Evolutionary conservation across 2,888 invertebrate species (phyloP).

Genomic region (Amphipyra tragopoginis): DNA sequence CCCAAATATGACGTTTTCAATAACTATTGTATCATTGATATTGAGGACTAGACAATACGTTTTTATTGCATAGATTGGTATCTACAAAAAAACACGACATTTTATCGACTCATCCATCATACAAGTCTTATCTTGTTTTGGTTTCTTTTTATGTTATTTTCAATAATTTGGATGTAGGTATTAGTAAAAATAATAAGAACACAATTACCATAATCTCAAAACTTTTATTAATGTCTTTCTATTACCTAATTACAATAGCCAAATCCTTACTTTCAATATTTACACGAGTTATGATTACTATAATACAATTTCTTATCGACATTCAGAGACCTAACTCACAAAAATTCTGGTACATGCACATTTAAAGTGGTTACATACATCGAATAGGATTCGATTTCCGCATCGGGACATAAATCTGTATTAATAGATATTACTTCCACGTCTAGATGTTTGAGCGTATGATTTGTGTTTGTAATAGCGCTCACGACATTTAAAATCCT

Average conservation of each 20-base stretch:
- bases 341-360: conserved; percentile 21
- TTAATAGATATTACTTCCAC: conserved; percentile 22
- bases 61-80: too few species aligned
- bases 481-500: conserved; percentile 16
- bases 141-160: too few species aligned
- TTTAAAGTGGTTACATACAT: conserved; percentile 28
- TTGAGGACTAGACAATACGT: too few species aligned
- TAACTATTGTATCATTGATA: too few species aligned
- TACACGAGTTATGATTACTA: conserved; percentile 55
- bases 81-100: too few species aligned
- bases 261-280: conserved; percentile 50
- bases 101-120: too few species aligned
- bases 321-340: conserved; percentile 5
- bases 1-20: too few species aligned
- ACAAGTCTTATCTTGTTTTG: too few species aligned
- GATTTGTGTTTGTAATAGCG: conserved; percentile 40
- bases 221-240: conserved; percentile 45
- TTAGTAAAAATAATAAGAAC: conserved; percentile 1
- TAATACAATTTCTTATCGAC: conserved; percentile 43
- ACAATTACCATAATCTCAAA: conserved; percentile 18
- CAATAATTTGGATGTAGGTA: too few species aligned
- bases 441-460: conserved; percentile 20
- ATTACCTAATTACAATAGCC: conserved; percentile 52
- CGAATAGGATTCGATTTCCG: conserved; percentile 42
- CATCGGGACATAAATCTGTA: conserved; percentile 41